Conservation (phyloP, 2,888 invertebrate genomes). For the Ypsolopha scabrella region DNA sequence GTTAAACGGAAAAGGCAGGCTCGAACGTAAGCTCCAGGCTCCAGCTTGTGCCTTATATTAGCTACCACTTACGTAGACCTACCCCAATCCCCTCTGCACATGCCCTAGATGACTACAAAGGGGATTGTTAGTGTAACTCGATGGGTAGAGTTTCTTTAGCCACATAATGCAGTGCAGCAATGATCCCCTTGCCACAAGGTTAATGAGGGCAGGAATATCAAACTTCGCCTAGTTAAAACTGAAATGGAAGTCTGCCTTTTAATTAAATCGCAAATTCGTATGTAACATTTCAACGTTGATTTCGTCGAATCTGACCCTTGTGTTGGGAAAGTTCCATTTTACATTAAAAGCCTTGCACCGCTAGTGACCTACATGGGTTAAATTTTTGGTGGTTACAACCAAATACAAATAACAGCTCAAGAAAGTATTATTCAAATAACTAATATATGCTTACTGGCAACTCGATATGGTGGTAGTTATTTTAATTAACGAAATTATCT, state of each 20-base stretch:
- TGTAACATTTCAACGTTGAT: slow-evolving; percentile 23
- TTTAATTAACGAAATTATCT: too few species aligned
- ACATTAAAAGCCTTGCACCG: slow-evolving; percentile 5
- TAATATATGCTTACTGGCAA: too few species aligned
- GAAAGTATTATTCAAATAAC: too few species aligned
- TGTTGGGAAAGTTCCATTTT: slow-evolving; percentile 8
- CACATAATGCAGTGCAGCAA: not conserved
- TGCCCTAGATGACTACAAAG: not conserved
- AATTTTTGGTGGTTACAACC: too few species aligned
- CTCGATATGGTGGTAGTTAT: too few species aligned
- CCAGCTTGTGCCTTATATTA: not conserved
- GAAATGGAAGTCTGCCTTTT: slow-evolving; percentile 21
- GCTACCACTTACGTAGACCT: not conserved
- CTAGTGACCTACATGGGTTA: too few species aligned
- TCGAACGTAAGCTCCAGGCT: slow-evolving; percentile 5
- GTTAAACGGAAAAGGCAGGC: slow-evolving; percentile 4
- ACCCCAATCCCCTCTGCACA: not conserved
- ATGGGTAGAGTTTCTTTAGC: not conserved
- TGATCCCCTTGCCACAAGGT: not conserved
- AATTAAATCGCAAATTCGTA: slow-evolving; percentile 27
- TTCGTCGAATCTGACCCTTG: slow-evolving; percentile 11
- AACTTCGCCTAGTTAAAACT: slow-evolving; percentile 18
- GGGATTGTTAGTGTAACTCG: not conserved
- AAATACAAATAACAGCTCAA: too few species aligned
- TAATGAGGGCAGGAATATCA: slow-evolving; percentile 10